phyloP scores from a whole-genome alignment of 2,797 vertebrate species.

The Chelonia mydas region DNA sequence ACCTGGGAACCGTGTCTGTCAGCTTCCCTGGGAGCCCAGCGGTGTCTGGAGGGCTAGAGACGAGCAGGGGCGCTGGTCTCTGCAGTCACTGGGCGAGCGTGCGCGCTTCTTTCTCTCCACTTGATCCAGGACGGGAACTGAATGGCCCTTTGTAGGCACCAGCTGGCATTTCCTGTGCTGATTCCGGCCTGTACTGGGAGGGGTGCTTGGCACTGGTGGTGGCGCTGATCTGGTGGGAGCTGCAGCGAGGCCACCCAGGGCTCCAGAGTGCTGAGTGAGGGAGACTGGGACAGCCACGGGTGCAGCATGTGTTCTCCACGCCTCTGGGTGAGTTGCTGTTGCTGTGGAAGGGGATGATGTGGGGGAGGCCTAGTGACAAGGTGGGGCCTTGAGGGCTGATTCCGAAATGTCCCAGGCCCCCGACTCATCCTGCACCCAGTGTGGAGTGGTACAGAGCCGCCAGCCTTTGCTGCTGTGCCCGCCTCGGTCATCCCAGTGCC shows the following conservation, averaged over 20 bases:
- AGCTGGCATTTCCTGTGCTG: not conserved
- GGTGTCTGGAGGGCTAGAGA: not conserved
- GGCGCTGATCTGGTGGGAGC: too few species aligned
- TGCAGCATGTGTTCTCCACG: not conserved
- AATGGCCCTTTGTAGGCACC: not conserved
- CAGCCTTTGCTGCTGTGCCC: accelerated
- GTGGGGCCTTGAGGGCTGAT: not conserved
- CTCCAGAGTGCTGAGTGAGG: not conserved
- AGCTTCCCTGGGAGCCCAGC: too few species aligned
- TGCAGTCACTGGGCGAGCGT: too few species aligned
- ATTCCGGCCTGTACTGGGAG: not conserved
- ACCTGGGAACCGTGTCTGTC: too few species aligned
- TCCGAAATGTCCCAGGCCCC: not conserved
- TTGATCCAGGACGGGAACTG: not conserved
- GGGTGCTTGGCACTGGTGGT: not conserved
- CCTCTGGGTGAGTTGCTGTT: not conserved
- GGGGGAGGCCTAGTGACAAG: not conserved
- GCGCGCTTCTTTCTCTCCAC: not conserved
- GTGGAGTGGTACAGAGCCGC: accelerated
- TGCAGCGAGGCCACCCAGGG: not conserved
- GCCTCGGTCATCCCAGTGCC: accelerated
- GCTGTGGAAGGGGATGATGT: not conserved
- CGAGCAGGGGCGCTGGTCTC: not conserved
- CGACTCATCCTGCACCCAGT: not conserved
- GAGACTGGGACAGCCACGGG: not conserved